Percentiles rank a stretch among this genome's conserved stretches.
phyloP scores from a whole-genome alignment of 2,113 vertebrate genomes.

The Blennius ocellaris region DNA sequence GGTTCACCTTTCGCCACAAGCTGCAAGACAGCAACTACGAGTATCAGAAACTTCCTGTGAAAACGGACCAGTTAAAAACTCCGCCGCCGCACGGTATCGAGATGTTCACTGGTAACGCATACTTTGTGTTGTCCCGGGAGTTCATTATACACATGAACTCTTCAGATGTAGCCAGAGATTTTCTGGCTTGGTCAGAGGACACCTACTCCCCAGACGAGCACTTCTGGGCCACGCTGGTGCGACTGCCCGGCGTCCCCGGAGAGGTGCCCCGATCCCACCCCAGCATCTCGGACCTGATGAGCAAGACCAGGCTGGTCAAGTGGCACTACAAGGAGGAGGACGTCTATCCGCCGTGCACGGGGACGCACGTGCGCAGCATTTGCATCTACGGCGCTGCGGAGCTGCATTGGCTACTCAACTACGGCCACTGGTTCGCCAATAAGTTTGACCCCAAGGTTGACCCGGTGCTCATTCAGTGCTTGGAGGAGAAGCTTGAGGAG shows the following conservation, averaged over 20 bases:
- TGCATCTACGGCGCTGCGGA: constrained; percentile 91
- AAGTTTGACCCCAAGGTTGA: constrained; percentile 95
- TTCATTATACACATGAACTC: constrained; percentile 84
- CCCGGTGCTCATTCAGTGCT: constrained; percentile 90
- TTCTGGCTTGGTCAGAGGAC: constrained; percentile 92
- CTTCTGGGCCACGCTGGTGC: constrained; percentile 93
- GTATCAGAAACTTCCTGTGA: constrained; percentile 46
- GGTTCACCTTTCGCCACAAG: constrained; percentile 55
- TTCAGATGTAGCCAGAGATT: constrained; percentile 85
- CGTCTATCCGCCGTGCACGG: constrained; percentile 90
- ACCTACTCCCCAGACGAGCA: constrained; percentile 96
- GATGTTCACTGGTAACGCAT: constrained; percentile 93
- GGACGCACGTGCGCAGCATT: constrained; percentile 89
- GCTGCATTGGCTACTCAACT: constrained; percentile 77
- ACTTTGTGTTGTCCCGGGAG: constrained; percentile 89
- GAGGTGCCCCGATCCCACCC: constrained; percentile 82
- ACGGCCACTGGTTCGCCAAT: constrained; percentile 95
- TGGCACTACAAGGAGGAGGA: constrained; percentile 89
- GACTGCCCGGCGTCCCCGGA: constrained; percentile 89
- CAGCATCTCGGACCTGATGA: constrained; percentile 91
- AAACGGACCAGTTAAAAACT: constrained; percentile 25
- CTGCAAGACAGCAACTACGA: constrained; percentile 26
- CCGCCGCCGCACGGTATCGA: constrained; percentile 88
- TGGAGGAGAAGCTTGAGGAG: constrained; percentile 90
- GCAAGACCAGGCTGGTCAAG: constrained; percentile 93